Base-by-base conservation (phyloP, 2,113 vertebrate species). In the Oostethus manadensis region DNA sequence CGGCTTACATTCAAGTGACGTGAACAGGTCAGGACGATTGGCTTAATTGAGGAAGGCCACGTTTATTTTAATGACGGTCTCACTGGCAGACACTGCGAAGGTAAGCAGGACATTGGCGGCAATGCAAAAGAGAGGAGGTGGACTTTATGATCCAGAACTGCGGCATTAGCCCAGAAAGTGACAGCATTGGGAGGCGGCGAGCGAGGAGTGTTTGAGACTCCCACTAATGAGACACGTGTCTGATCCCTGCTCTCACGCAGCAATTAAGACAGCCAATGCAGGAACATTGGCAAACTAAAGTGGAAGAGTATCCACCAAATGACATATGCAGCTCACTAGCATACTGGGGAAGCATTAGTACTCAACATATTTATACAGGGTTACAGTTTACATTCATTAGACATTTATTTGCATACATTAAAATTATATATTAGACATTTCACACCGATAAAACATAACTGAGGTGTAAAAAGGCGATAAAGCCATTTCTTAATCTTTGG, bases 121-220 rank as follows among this genome's bases (percentile, higher is more conserved):
- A 76, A 88, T 85, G 83, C 74, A 78, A 84, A 87, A 83, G 58
- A 54, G 62, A 69, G 58, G 63, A 82, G 76, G 83, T 76, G 73
- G 76, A 76, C 72, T 84, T 83, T 85, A 81, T 87, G 79, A 87
- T 84, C 83, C 83, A 83, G 81, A 87, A 88, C 78, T 71, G 15
- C 56, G 78, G 55, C 76, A 68, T 80, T 45, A 29, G 79, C 76
- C 76, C 78, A 78, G 73, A 75, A 80, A 75, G 64, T 82, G 75
- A 83, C 69, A 74, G 77, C 58, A 53, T 74, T 54, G 62, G 50
- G 73, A 80, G 75, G 62, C 64, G 21, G 71, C 57, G 62, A 55
- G 20, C 45, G 51, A 73, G 38, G 74, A 76, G 53, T 21, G 33
- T 75, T 56, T 62, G 60, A 22, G 40, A 65, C 73, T 71, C 71